Percentiles rank a stretch among this genome's conserved stretches.
Evolutionary conservation across 2,113 vertebrate species (phyloP).

Genomic region (Phoxinus phoxinus): DNA sequence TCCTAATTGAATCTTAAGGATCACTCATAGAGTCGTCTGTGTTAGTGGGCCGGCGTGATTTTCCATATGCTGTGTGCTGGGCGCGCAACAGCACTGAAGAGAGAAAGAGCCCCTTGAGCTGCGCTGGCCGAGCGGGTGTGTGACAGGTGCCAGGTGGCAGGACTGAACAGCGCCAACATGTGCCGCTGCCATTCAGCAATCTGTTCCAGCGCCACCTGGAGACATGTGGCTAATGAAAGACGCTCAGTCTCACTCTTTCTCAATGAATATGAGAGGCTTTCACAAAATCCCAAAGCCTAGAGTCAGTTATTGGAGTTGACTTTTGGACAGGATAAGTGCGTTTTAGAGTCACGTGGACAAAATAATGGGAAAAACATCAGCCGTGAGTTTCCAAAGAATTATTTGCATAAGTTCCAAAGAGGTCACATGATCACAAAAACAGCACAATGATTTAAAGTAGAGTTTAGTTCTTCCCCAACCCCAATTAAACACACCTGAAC

Average conservation of each 20-base stretch:
- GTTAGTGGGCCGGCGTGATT: neutral
- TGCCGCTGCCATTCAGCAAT: conserved; percentile 43
- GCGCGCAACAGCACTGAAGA: neutral
- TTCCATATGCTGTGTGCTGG: conserved; percentile 8
- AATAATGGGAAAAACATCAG: neutral
- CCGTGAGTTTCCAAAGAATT: neutral
- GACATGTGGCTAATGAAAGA: conserved; percentile 48
- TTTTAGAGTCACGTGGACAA: conserved; percentile 5
- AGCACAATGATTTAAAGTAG: neutral
- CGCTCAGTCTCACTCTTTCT: neutral
- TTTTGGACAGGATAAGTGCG: conserved; percentile 29
- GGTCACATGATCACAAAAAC: neutral
- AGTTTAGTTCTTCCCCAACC: no score
- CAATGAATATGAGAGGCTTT: conserved; percentile 39
- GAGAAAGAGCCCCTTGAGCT: neutral
- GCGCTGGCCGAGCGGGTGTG: conserved; percentile 23
- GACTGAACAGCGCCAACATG: conserved; percentile 40
- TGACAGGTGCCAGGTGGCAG: conserved; percentile 52
- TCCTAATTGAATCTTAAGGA: neutral
- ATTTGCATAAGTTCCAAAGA: neutral
- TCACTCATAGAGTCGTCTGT: neutral
- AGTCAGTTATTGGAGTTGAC: conserved; percentile 50
- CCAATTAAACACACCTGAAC: no score
- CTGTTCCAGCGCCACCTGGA: conserved; percentile 7
- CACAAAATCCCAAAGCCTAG: conserved; percentile 3